Percentiles rank a stretch among this genome's conserved stretches.
These are phyloP conservation scores for Ammodramus savannarum DNA, from an alignment of 2,113 vertebrate species.

Conservation along the genomic window DNA sequence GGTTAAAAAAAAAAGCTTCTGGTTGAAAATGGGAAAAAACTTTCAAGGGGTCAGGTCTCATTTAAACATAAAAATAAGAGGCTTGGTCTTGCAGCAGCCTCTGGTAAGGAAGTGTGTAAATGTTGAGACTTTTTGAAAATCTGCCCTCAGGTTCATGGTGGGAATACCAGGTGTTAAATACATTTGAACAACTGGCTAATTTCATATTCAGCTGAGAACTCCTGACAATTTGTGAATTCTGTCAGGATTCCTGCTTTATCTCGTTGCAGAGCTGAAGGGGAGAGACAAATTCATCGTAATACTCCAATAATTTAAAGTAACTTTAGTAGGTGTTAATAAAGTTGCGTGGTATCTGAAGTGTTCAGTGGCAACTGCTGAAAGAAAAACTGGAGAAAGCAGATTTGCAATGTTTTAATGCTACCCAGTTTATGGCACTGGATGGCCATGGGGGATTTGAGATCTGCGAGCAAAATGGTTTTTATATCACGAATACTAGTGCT, in stretches of 20 bases:
- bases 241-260: not conserved
- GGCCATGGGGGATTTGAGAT: not conserved
- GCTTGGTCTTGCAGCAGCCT: not conserved
- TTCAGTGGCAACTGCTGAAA: not conserved
- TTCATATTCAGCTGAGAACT: not conserved
- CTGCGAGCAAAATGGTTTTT: not conserved
- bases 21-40: not conserved
- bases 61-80: not conserved
- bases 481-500: not conserved
- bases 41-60: not conserved
- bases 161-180: not conserved
- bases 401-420: not conserved
- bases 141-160: not conserved
- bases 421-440: not conserved
- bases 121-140: not conserved
- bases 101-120: not conserved
- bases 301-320: not conserved
- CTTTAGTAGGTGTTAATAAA: not conserved
- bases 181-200: not conserved
- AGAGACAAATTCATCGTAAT: not conserved
- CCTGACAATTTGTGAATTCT: not conserved
- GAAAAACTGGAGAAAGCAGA: not conserved
- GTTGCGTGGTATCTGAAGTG: not conserved
- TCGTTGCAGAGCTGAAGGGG: not conserved
- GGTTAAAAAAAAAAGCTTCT: fast-evolving